Evolutionary conservation across 2,797 vertebrate genomes (phyloP).

Genomic region (Perodicticus potto): DNA sequence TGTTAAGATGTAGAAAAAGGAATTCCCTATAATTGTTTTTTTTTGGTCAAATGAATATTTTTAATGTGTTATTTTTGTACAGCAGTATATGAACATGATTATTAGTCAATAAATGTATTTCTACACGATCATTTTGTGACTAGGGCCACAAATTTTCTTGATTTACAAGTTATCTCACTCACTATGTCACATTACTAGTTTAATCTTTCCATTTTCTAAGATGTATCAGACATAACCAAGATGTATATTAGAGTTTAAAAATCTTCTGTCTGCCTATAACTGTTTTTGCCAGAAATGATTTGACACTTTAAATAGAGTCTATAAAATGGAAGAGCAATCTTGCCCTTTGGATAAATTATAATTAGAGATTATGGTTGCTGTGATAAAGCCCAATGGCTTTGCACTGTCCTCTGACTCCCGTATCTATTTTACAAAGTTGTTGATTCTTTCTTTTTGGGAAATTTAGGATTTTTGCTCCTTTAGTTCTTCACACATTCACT

Average conservation of each 20-base stretch:
- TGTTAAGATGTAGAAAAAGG: conserved; percentile 2
- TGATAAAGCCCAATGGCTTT: neutral
- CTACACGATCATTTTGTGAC: neutral
- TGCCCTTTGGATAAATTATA: neutral
- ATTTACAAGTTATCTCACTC: neutral
- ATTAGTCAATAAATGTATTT: neutral
- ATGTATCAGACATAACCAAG: neutral
- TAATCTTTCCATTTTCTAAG: neutral
- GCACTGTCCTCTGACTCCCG: neutral
- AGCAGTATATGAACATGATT: neutral
- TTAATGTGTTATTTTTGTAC: neutral
- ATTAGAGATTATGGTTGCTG: neutral
- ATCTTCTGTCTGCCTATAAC: neutral
- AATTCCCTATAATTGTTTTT: neutral
- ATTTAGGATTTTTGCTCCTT: neutral
- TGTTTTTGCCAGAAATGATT: neutral
- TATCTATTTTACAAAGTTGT: neutral
- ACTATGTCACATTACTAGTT: neutral
- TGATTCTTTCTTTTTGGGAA: neutral
- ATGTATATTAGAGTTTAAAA: neutral
- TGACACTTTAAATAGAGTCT: conserved; percentile 19
- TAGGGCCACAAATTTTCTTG: neutral
- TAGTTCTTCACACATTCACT: neutral
- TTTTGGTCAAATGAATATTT: neutral
- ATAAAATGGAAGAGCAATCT: neutral